Base-by-base conservation (phyloP, 2,888 invertebrate genomes). In the Callimorpha dominula region DNA sequence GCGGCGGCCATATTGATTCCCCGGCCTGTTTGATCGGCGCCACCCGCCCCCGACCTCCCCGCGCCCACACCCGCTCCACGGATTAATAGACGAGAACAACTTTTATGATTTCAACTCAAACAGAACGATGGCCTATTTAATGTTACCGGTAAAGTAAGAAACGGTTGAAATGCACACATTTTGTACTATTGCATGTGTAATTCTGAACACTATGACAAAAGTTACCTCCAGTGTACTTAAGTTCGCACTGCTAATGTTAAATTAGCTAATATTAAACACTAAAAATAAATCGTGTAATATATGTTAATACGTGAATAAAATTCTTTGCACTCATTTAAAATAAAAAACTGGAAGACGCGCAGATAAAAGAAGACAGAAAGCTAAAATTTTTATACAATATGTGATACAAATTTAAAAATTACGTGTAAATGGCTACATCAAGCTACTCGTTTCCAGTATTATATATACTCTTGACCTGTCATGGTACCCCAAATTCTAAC, bases 1-100 rank as follows among this genome's bases (percentile, higher is more conserved):
- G 95, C 93, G 94, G 94, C 95, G 93, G 94, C 94, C 95, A 95
- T 95, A 95, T 95, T 95, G 95, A 95, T 95, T 95, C 95, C 91
- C 93, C 92, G 93, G 94, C 94, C 94, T 94, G 94, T 94, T 94
- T 94, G 95, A 94, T 94, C 94, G 94, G 94, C 92, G 92, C 92
- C 93, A 89, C 91, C 89, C 89, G 80, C 84, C 90, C 88, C 87
- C 87, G 82, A 86, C 80, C 81, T 81, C 78, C 76, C 81, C 75
- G 75, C 79, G 42, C 83, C 77, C 84, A 79, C 85, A 84, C 87
- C 87, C 89, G 87, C 88, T 81, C 87, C 89, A 87, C 90, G 93
- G 94, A 94, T 95, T 95, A 95, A 94, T 94, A 94, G 93, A 94
- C 90, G 92, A 92, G 93, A 95, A 93, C 93, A 94, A 95, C 94